Percentiles rank a stretch among this genome's conserved stretches.
Evolutionary conservation across 2,113 vertebrate species (phyloP).

Genomic region (Otis tarda): DNA sequence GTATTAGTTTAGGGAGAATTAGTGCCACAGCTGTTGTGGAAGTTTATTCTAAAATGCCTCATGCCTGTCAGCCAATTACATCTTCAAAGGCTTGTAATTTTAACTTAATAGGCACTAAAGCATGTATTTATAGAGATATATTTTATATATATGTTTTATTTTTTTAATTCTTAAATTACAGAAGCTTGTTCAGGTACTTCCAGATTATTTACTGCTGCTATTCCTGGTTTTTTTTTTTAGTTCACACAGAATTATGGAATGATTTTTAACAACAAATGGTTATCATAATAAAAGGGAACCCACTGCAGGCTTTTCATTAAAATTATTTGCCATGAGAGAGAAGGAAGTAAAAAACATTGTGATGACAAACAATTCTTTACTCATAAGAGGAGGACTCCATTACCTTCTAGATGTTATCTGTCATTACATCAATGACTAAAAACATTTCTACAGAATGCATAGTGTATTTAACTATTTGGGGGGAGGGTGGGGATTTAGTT

Average conservation of each 20-base stretch:
- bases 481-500: neutral
- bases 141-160: neutral
- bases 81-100: neutral
- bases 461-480: neutral
- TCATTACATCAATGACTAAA: neutral
- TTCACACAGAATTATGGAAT: neutral
- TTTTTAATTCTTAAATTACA: neutral
- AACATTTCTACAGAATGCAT: neutral
- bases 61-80: neutral
- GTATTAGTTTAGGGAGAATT: conserved; percentile 14
- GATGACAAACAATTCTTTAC: neutral
- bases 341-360: neutral
- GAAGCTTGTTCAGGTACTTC: neutral
- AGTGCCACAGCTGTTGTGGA: neutral
- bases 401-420: neutral
- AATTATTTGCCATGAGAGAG: neutral
- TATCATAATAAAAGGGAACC: neutral
- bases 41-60: neutral
- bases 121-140: neutral
- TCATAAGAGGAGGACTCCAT: neutral
- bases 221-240: neutral
- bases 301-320: neutral
- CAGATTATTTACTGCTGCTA: neutral
- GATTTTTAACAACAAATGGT: neutral
- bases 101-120: neutral